Base-by-base conservation (phyloP, 2,113 vertebrate species). In the Perca schrenkii region DNA sequence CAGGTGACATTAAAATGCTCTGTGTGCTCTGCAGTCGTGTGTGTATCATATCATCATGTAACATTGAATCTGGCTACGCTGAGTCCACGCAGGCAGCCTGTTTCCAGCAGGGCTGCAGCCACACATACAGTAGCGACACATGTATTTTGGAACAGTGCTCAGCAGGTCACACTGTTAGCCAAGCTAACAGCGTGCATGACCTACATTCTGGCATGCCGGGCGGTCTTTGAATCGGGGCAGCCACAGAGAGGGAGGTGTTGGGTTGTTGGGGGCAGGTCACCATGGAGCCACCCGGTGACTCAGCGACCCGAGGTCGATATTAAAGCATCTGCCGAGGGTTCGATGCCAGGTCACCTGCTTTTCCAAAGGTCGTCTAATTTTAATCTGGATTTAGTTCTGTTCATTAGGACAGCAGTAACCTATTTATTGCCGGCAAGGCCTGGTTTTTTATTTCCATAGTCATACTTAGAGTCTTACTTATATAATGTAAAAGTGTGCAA, bases 151-250 rank as follows among this genome's bases (percentile, higher is more conserved):
- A 80, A 0, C 54, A 1, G 47, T 17, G 66, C 65, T 85, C 84
- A 82, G 80, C 72, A 66, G 88, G 85, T 86, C 86, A 79, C 53
- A 8, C 36, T 13, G 65, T 52, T 68, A 46, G 78, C 68, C 68
- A 58, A 67, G 66, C 13, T 40, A 57, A 31, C 70, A 57, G 69
- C 12, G 16, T 52, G 76, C 66, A 63, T 89, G 89, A 89, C 86
- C 92, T 89, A 89, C 85, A 88, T 93, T 82, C 79, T 77, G 54
- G n/a, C 87, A 79, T 74, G 68, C 82, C 40, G 54, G 49, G 78
- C 10, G 52, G 25, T 3, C 60, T 56, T 68, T 60, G 4, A 50
- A 57, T 67, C 22, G 22, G 50, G 74, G 34, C 57, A 17, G 56
- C 36, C 19, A 76, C 60, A 7, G 80, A 74, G 57, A 14, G 8